Conservation (phyloP, 1,140 invertebrate genomes). For the Homarus americanus region DNA sequence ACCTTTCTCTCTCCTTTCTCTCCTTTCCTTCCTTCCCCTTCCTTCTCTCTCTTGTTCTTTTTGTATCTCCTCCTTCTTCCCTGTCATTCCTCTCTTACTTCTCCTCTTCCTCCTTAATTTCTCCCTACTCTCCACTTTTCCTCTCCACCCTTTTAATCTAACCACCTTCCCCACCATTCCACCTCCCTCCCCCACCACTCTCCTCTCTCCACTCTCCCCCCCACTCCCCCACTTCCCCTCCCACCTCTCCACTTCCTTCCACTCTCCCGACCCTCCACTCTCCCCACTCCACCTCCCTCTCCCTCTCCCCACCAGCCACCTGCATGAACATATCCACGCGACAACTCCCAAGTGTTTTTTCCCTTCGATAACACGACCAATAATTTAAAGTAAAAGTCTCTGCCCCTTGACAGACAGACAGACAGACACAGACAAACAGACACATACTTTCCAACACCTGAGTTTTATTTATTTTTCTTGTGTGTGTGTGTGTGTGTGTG, state of each 20-base stretch:
- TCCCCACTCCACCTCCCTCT: slow-evolving; percentile 7
- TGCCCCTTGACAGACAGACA: too few relatives aligned
- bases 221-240: neutral
- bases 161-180: neutral
- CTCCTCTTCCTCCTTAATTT: neutral
- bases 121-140: neutral
- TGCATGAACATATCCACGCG: too few relatives aligned
- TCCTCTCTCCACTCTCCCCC: neutral
- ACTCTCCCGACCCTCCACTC: neutral
- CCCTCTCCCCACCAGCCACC: neutral
- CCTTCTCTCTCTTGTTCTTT: neutral
- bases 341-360: too few relatives aligned
- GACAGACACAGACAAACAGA: too few relatives aligned
- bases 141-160: neutral
- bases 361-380: too few relatives aligned
- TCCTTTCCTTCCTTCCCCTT: neutral
- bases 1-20: neutral
- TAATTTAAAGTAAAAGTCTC: too few relatives aligned
- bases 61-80: neutral
- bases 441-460: too few relatives aligned
- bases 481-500: slow-evolving; percentile 6
- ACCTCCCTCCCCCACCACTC: slow-evolving; percentile 5
- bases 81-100: neutral
- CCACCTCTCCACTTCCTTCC: neutral
- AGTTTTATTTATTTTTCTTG: neutral